Evolutionary conservation across 2,888 invertebrate species (phyloP), one percentile per base, ranked within the genome.

Genomic region (Cosmorhoe ocellata): DNA sequence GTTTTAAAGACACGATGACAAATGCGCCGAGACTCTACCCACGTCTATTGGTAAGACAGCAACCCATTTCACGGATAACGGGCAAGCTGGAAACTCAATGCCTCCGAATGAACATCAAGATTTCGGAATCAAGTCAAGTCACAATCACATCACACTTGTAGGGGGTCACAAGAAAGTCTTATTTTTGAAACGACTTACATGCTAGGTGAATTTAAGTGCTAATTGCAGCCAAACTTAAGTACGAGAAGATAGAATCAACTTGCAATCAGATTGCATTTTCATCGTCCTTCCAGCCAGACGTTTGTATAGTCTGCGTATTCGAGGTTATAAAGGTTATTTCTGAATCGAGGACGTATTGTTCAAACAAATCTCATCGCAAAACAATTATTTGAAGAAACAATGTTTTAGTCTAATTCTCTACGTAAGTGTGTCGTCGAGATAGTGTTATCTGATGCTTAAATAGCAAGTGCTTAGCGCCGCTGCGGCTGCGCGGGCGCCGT

Each of bases 341-440:
- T 37, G 32, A 41, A 30, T 22, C 36, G 18, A 24, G 31, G 26
- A 26, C 37, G 22, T 24, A 49, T 28, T 34, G 12, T 43, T 37
- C 49, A 26, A 43, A 56, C 43, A 41, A 50, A 32, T 38, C 10
- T 24, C 31, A 47, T 34, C 28, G 27, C 36, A 42, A 46, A 44
- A 36, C 42, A 54, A 51, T 42, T 53, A 51, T 47, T 54, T 50
- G 44, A 30, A 26, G 38, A 53, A 31, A 40, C 27, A 12, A 44
- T 43, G 49, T 34, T 47, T 42, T 33, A 38, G 37, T 55, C 27
- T 24, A 46, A 39, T 43, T 51, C 9, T 11, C n/a, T 4, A 43
- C 31, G 40, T 51, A 56, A 47, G 51, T 52, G 43, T 58, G 58
- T 39, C 46, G 32, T 42, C 4, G 11, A 51, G 57, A 59, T 58